Evolutionary conservation across 2,797 vertebrate genomes (phyloP).

Genomic region (Trichosurus vulpecula): DNA sequence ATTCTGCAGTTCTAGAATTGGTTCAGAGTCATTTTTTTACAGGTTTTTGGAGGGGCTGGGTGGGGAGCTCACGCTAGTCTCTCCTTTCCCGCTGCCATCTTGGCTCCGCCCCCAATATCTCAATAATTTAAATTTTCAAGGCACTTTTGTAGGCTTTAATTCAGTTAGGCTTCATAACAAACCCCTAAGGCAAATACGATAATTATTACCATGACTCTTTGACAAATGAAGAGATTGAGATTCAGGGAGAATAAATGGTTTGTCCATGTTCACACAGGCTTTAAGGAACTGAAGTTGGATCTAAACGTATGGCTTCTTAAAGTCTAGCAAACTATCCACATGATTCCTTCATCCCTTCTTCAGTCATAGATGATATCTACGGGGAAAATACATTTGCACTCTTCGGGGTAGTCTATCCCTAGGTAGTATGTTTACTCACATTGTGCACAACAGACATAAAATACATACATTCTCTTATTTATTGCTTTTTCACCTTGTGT

Average conservation of each 20-base stretch:
- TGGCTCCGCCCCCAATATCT: too few species aligned
- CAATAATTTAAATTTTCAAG: background rate
- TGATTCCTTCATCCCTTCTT: too few species aligned
- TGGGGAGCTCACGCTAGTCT: too few species aligned
- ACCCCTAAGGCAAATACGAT: fast-evolving
- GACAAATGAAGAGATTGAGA: background rate
- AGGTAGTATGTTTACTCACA: background rate
- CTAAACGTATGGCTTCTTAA: background rate
- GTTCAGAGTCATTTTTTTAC: too few species aligned
- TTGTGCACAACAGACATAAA: background rate
- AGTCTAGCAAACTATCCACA: background rate
- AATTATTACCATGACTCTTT: background rate
- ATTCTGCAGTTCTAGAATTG: too few species aligned
- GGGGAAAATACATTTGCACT: background rate
- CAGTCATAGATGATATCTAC: background rate
- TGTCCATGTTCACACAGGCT: background rate
- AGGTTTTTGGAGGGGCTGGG: too few species aligned
- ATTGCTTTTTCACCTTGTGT: background rate
- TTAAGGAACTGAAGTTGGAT: background rate
- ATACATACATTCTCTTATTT: background rate
- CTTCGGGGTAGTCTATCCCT: background rate
- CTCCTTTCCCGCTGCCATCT: too few species aligned
- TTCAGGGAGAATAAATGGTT: background rate
- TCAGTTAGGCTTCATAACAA: background rate
- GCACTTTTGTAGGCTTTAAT: background rate